Evolutionary conservation across 2,113 vertebrate genomes (phyloP).

Genomic region (Seriola quinqueradiata): DNA sequence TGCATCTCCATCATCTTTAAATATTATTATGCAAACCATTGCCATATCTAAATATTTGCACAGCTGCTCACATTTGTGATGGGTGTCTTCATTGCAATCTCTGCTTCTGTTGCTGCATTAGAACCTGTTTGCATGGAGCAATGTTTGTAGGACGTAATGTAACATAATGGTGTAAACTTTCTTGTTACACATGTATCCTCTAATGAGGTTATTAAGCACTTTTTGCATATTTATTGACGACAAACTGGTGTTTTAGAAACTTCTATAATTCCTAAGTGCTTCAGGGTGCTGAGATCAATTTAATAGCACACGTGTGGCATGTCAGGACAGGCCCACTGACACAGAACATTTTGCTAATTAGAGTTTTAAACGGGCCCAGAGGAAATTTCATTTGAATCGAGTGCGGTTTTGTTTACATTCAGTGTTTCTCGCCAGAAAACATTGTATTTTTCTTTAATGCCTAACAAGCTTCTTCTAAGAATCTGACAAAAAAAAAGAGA

Average conservation of each 20-base stretch:
- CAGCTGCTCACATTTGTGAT: background rate
- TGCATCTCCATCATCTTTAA: background rate
- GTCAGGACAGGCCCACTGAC: constrained; percentile 18
- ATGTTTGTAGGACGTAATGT: background rate
- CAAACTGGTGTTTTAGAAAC: background rate
- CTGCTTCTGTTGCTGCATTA: background rate
- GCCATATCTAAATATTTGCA: background rate
- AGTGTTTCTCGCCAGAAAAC: background rate
- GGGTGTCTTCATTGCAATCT: no score
- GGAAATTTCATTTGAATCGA: constrained; percentile 11
- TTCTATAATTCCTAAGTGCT: background rate
- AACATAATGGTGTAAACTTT: background rate
- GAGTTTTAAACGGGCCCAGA: background rate
- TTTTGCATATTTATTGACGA: background rate
- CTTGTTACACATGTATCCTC: background rate
- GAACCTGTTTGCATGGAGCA: background rate
- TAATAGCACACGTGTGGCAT: constrained; percentile 1
- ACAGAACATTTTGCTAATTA: constrained; percentile 6
- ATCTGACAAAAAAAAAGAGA: background rate
- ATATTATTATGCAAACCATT: background rate
- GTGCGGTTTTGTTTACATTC: constrained; percentile 9
- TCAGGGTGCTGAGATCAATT: background rate
- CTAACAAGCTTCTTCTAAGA: background rate
- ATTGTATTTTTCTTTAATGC: background rate
- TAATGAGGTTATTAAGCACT: background rate